Percentiles rank a stretch among this genome's conserved stretches.
phyloP scores from a whole-genome alignment of 2,888 invertebrate genomes.

The Camptogramma bilineatum region DNA sequence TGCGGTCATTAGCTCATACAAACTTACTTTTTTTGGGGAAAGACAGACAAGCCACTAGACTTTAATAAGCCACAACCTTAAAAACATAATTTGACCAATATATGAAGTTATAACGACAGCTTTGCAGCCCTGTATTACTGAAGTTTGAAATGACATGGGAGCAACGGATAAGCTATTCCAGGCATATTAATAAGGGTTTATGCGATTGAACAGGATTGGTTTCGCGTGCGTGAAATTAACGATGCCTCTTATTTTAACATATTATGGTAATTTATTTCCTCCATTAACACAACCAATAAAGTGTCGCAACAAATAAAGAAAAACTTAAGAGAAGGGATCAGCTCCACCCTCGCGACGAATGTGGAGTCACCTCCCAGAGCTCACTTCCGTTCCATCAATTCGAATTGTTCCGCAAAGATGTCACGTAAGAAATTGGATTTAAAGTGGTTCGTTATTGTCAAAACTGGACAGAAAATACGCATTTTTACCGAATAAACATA shows the following conservation, averaged over 20 bases:
- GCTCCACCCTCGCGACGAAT: constrained; percentile 9
- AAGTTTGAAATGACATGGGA: too few species aligned
- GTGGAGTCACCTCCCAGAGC: constrained; percentile 26
- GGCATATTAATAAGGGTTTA: background rate
- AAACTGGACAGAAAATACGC: constrained; percentile 28
- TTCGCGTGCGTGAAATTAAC: background rate
- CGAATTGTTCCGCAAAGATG: constrained; percentile 34
- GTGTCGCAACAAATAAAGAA: constrained; percentile 14
- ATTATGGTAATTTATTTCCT: background rate
- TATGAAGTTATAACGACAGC: too few species aligned
- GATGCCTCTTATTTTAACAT: background rate
- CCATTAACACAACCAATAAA: background rate
- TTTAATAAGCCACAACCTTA: too few species aligned
- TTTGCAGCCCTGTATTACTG: too few species aligned
- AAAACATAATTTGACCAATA: too few species aligned
- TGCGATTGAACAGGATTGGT: background rate
- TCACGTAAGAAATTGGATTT: constrained; percentile 43
- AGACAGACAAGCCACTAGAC: too few species aligned
- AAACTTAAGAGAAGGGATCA: constrained; percentile 8
- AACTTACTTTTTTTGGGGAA: too few species aligned
- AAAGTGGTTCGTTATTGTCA: constrained; percentile 42
- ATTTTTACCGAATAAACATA: constrained; percentile 23
- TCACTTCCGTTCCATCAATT: constrained; percentile 37
- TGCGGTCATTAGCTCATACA: too few species aligned
- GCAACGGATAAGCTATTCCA: background rate